Evolutionary conservation across 1,140 invertebrate genomes (phyloP).

Genomic region (Drosophila serrata): DNA sequence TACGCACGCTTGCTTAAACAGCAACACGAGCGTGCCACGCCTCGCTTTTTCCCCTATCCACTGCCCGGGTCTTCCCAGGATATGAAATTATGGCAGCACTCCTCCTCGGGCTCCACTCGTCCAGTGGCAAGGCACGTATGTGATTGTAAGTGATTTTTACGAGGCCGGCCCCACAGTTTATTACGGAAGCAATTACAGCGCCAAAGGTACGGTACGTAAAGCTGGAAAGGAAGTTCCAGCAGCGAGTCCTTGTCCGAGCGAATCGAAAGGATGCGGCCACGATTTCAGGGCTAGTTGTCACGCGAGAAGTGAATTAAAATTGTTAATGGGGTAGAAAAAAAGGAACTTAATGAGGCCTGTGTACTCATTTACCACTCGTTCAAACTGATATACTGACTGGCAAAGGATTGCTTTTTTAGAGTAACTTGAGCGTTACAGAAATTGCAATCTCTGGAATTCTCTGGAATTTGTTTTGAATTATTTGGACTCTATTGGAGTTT

Average conservation of each 20-base stretch:
- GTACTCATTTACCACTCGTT: slow-evolving; percentile 3
- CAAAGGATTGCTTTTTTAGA: background rate
- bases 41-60: background rate
- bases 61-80: slow-evolving; percentile 1
- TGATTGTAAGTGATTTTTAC: slow-evolving; percentile 75
- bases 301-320: slow-evolving; percentile 53
- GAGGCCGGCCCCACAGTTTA: slow-evolving; percentile 48
- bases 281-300: slow-evolving; percentile 43
- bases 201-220: background rate
- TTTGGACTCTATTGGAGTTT: background rate
- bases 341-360: slow-evolving; percentile 30
- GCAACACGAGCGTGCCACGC: slow-evolving; percentile 58
- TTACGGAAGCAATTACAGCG: slow-evolving; percentile 66
- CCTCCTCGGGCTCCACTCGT: slow-evolving; percentile 10
- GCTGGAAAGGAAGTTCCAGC: slow-evolving; percentile 5
- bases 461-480: background rate
- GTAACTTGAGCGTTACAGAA: background rate
- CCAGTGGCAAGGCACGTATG: slow-evolving; percentile 39
- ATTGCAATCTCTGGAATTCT: too few species aligned
- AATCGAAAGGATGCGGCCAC: slow-evolving; percentile 16
- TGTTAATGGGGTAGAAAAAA: slow-evolving; percentile 15
- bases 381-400: background rate
- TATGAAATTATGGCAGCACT: slow-evolving; percentile 35
- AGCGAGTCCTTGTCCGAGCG: slow-evolving; percentile 1
- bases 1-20: slow-evolving; percentile 78